Conservation (phyloP, 2,113 vertebrate genomes). For the Gymnobelideus leadbeateri region DNA sequence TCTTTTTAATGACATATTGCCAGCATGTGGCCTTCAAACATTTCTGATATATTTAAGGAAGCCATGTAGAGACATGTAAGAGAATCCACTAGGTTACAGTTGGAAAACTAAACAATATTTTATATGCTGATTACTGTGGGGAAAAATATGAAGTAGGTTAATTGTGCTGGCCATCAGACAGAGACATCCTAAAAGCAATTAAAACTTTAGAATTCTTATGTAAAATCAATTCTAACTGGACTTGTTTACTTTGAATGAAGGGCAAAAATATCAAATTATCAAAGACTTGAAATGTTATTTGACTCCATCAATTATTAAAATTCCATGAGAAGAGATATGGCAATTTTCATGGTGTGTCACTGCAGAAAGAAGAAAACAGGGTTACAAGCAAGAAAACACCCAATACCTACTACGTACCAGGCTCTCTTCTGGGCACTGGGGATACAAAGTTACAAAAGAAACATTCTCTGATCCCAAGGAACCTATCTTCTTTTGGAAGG, state of each 20-base stretch:
- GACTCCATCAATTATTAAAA: slow-evolving; percentile 7
- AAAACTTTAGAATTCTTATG: neutral
- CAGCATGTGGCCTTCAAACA: slow-evolving; percentile 62
- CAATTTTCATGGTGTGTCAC: neutral
- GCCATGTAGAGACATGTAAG: slow-evolving; percentile 55
- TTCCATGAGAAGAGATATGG: neutral
- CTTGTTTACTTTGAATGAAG: slow-evolving; percentile 6
- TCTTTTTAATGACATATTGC: slow-evolving; percentile 59
- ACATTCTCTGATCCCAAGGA: neutral
- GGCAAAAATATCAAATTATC: neutral
- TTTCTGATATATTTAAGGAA: slow-evolving; percentile 65
- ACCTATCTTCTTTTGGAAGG: neutral
- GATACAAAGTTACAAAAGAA: neutral
- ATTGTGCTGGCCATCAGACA: slow-evolving; percentile 32
- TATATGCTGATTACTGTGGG: slow-evolving; percentile 58
- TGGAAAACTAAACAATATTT: slow-evolving; percentile 53
- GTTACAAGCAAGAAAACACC: neutral
- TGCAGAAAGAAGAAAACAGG: neutral
- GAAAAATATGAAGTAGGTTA: slow-evolving; percentile 48
- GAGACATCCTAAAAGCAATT: neutral
- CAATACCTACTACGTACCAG: neutral
- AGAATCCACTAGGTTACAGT: slow-evolving; percentile 19
- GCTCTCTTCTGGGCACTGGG: neutral
- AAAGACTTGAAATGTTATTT: neutral
- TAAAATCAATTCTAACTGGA: slow-evolving; percentile 19